Evolutionary conservation across 2,113 vertebrate genomes (phyloP).

Genomic region (Physeter macrocephalus): DNA sequence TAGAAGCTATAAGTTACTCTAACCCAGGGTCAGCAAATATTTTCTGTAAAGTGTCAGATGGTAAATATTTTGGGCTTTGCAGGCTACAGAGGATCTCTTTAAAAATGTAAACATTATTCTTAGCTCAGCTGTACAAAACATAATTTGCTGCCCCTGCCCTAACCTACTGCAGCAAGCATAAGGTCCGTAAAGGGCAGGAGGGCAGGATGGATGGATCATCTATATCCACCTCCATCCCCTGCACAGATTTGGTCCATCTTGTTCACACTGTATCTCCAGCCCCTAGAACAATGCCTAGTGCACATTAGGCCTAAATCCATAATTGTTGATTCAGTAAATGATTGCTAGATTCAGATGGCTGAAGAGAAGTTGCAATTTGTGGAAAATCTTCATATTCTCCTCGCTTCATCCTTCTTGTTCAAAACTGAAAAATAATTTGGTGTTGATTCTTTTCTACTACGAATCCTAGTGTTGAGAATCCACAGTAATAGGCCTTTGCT

Average conservation of each 20-base stretch:
- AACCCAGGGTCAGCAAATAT: neutral
- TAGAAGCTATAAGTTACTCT: neutral
- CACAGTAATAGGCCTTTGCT: neutral
- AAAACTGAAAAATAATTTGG: neutral
- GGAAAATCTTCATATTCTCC: neutral
- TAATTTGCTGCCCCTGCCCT: neutral
- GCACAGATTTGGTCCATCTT: neutral
- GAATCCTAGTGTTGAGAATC: neutral
- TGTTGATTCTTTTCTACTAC: neutral
- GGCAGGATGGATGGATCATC: neutral
- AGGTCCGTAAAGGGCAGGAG: neutral
- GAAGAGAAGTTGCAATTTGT: neutral
- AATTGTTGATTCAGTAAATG: neutral
- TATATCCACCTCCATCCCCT: neutral
- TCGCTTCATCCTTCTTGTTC: neutral
- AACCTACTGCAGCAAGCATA: neutral
- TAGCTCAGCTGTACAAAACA: neutral
- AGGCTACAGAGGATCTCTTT: neutral
- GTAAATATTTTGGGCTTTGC: conserved; percentile 14
- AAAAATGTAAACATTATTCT: conserved; percentile 13
- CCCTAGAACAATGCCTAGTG: neutral
- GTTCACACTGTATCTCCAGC: neutral
- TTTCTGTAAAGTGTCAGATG: neutral
- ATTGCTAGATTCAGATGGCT: neutral
- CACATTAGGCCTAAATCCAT: neutral